Evolutionary conservation across 2,797 vertebrate species (phyloP).

Genomic region (Cirrhinus mrigala): DNA sequence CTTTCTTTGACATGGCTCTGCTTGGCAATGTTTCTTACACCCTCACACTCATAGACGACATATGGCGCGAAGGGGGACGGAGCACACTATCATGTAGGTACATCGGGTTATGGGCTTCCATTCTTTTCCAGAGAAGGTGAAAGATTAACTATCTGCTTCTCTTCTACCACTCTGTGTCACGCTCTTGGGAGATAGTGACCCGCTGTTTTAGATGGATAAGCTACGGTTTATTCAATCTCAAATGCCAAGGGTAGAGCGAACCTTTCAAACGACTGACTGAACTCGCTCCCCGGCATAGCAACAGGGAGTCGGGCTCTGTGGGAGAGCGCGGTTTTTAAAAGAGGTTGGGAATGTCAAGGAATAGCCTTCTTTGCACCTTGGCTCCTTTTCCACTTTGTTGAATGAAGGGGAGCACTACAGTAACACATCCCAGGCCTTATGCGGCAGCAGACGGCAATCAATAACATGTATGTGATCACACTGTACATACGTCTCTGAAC

Average conservation of each 20-base stretch:
- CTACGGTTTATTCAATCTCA: slow-evolving; percentile 62
- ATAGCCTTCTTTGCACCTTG: not conserved
- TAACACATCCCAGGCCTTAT: not conserved
- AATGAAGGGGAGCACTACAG: not conserved
- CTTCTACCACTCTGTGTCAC: slow-evolving; percentile 50
- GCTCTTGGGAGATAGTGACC: slow-evolving; percentile 60
- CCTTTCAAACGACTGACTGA: slow-evolving; percentile 52
- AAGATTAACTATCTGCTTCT: slow-evolving; percentile 61
- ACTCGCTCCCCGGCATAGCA: slow-evolving; percentile 18
- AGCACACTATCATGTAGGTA: slow-evolving; percentile 34
- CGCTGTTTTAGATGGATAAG: slow-evolving; percentile 65
- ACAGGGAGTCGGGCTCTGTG: slow-evolving; percentile 42
- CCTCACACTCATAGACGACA: slow-evolving; percentile 31
- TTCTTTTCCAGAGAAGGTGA: slow-evolving; percentile 54
- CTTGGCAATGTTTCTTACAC: slow-evolving; percentile 41
- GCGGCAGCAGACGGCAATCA: not conserved
- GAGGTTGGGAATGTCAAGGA: slow-evolving; percentile 39
- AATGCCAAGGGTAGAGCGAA: slow-evolving; percentile 57
- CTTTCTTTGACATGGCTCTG: slow-evolving; percentile 18
- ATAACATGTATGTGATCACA: not conserved
- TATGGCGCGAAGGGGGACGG: not conserved
- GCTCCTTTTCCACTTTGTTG: not conserved
- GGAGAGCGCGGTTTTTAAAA: slow-evolving; percentile 37
- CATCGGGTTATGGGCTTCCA: slow-evolving; percentile 31
- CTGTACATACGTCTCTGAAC: slow-evolving; percentile 49